These are phyloP conservation scores for Campoplex nolae DNA, from an alignment of 2,888 invertebrate genomes.

Conservation along the genomic window DNA sequence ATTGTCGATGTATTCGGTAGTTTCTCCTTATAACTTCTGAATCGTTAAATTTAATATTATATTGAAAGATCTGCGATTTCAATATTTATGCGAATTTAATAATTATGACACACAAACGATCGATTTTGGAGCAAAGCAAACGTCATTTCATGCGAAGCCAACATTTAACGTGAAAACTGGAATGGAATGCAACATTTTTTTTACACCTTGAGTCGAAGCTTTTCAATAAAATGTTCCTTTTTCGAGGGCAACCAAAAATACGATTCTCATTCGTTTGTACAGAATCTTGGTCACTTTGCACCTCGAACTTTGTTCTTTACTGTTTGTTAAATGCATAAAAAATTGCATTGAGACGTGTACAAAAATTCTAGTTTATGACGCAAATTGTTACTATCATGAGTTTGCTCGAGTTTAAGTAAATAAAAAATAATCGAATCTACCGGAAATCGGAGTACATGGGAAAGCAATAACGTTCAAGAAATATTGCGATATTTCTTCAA, in stretches of 20 bases:
- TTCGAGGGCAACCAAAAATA: too few relatives aligned
- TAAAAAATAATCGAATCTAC: not conserved
- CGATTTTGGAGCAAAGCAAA: not conserved
- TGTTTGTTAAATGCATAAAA: not conserved
- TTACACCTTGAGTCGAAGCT: too few relatives aligned
- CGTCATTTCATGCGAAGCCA: not conserved
- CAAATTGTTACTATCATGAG: not conserved
- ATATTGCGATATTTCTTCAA: not conserved
- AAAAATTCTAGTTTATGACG: not conserved
- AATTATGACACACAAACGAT: not conserved
- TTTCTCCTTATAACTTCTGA: constrained; percentile 3
- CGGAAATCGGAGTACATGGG: not conserved
- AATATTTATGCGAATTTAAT: not conserved
- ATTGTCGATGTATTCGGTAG: not conserved
- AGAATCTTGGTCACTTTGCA: not conserved
- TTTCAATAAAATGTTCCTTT: too few relatives aligned
- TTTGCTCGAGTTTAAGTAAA: not conserved
- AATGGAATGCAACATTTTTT: too few relatives aligned
- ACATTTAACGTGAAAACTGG: not conserved
- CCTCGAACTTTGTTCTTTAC: not conserved
- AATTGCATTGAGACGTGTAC: too few relatives aligned
- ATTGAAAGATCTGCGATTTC: not conserved
- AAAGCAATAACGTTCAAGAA: not conserved
- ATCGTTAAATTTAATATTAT: not conserved
- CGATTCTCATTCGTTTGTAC: too few relatives aligned